Conservation (phyloP, 2,888 invertebrate species). For the Nomada ruficornis region DNA sequence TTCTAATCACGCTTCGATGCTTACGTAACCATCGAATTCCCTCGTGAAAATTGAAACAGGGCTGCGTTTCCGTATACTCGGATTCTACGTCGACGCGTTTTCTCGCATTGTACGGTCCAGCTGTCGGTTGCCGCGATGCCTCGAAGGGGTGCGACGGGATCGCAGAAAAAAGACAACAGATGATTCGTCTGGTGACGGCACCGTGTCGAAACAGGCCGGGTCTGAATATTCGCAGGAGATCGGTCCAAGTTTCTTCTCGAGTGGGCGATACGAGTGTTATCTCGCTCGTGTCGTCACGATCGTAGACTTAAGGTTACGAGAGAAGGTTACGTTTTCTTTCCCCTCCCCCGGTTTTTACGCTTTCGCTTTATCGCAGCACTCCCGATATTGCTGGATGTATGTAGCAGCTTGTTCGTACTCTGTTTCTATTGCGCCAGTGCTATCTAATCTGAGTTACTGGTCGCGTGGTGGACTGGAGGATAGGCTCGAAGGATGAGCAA, state of each 20-base stretch:
- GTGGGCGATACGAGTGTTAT: conserved; percentile 51
- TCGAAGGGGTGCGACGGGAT: background rate
- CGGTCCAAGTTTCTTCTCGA: conserved; percentile 30
- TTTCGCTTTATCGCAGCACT: conserved; percentile 60
- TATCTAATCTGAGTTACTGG: conserved; percentile 61
- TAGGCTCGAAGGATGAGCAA: conserved; percentile 6
- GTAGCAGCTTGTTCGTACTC: conserved; percentile 12
- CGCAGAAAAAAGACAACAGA: background rate
- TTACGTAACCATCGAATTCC: background rate
- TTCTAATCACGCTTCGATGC: background rate
- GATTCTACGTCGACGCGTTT: background rate
- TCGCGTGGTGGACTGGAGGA: conserved; percentile 42
- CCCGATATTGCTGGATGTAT: conserved; percentile 31
- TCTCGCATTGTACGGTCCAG: too few species aligned
- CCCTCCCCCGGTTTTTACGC: conserved; percentile 56
- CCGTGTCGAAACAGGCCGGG: conserved; percentile 1
- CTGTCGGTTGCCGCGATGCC: too few species aligned
- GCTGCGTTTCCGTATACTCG: too few species aligned
- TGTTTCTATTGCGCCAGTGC: conserved; percentile 23
- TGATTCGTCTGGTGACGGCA: background rate
- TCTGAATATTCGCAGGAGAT: conserved; percentile 56
- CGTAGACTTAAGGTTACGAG: conserved; percentile 66
- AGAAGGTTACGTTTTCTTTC: conserved; percentile 70
- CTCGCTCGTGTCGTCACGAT: conserved; percentile 64
- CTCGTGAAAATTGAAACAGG: background rate